phyloP scores from a whole-genome alignment of 2,113 vertebrate species.

The Pseudorasbora parva region DNA sequence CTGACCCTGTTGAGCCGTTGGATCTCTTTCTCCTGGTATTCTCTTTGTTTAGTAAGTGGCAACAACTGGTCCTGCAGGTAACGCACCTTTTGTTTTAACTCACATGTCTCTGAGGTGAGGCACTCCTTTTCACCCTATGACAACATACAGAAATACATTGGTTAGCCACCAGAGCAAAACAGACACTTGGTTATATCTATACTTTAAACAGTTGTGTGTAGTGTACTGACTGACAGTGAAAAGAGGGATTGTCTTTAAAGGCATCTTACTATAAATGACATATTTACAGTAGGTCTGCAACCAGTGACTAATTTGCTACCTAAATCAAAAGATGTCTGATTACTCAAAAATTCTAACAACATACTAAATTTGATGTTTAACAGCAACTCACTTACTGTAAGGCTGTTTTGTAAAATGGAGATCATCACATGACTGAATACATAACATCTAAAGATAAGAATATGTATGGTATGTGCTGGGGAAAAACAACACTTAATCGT shows the following conservation, averaged over 20 bases:
- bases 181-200: background rate
- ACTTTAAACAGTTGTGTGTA: background rate
- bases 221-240: background rate
- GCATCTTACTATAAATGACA: background rate
- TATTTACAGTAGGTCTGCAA: background rate
- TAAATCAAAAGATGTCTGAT: background rate
- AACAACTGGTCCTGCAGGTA: slow-evolving; percentile 92
- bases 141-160: slow-evolving; percentile 9
- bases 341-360: background rate
- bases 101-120: slow-evolving; percentile 85
- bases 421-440: background rate
- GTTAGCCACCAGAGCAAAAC: background rate
- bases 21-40: slow-evolving; percentile 97
- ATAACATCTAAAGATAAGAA: background rate
- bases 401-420: background rate
- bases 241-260: background rate
- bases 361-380: background rate
- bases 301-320: background rate
- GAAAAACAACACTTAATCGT: background rate
- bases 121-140: slow-evolving; percentile 90
- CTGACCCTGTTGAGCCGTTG: slow-evolving; percentile 92
- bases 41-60: slow-evolving; percentile 88
- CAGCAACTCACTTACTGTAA: no score
- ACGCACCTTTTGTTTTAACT: slow-evolving; percentile 90
- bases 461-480: background rate